These are phyloP conservation scores for Poeciliopsis occidentalis DNA, from an alignment of 2,113 vertebrate species.

Conservation along the genomic window DNA sequence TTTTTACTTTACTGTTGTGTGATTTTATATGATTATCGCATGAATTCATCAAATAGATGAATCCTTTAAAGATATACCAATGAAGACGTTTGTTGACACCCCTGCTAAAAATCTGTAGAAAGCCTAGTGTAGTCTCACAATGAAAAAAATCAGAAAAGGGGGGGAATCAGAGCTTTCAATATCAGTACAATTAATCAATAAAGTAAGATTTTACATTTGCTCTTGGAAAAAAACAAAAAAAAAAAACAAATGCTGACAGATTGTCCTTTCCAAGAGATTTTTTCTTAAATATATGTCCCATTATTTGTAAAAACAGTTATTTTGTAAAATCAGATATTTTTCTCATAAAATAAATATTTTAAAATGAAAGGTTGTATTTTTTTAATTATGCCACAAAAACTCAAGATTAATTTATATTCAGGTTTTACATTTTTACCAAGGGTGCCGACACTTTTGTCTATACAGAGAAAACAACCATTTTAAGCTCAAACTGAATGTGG, in stretches of 20 bases:
- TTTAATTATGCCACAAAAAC: not conserved
- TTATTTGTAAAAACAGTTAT: too few relatives aligned
- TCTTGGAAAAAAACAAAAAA: not conserved
- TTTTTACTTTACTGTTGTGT: not conserved
- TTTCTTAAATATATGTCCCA: not conserved
- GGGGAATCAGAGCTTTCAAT: too few relatives aligned
- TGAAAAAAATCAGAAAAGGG: not conserved
- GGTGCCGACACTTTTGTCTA: not conserved
- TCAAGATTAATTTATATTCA: not conserved
- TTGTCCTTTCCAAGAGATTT: not conserved
- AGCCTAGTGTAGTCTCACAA: not conserved
- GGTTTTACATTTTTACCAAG: not conserved
- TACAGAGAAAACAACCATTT: not conserved
- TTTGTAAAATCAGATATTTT: too few relatives aligned
- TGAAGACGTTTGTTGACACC: not conserved
- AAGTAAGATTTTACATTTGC: too few relatives aligned
- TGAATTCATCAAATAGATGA: not conserved
- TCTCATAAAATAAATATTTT: too few relatives aligned
- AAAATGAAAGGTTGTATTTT: not conserved
- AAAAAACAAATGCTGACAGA: too few relatives aligned
- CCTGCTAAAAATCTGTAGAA: not conserved
- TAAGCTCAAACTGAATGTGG: not conserved
- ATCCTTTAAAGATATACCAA: not conserved
- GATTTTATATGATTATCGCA: not conserved
- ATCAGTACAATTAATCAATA: too few relatives aligned